Conservation (phyloP, 1,140 invertebrate genomes). For the Neuroterus valhalla region DNA sequence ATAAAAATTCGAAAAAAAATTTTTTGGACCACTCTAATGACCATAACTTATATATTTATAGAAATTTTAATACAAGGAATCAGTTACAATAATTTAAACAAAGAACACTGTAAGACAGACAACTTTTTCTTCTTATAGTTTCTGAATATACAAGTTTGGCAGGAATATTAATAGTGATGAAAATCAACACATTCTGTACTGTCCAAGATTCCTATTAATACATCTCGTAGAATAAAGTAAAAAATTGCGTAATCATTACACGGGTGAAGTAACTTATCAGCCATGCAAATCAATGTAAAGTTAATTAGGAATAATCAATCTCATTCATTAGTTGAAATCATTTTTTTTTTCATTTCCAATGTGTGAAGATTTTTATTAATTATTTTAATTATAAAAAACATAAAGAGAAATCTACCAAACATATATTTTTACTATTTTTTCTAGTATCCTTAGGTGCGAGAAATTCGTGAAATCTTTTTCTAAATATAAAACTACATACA, state of each 20-base stretch:
- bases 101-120: no score
- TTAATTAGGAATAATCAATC: background rate
- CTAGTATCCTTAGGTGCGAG: background rate
- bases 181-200: background rate
- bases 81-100: no score
- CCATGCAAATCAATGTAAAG: background rate
- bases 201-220: slow-evolving; percentile 1
- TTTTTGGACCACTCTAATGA: no score
- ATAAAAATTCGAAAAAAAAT: no score
- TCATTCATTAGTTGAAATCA: background rate
- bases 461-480: slow-evolving; percentile 7
- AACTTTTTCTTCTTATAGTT: no score
- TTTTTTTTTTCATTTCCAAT: background rate
- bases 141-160: no score
- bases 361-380: background rate
- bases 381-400: background rate
- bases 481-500: slow-evolving; percentile 21
- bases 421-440: background rate
- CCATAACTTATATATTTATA: no score
- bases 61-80: no score
- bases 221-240: background rate
- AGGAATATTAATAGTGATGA: slow-evolving; percentile 8
- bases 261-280: background rate
- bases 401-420: background rate
- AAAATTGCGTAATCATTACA: slow-evolving; percentile 6